These are phyloP conservation scores for Sebastiscus albofasciatus DNA, from an alignment of 2,797 vertebrate genomes.

Conservation along the genomic window DNA sequence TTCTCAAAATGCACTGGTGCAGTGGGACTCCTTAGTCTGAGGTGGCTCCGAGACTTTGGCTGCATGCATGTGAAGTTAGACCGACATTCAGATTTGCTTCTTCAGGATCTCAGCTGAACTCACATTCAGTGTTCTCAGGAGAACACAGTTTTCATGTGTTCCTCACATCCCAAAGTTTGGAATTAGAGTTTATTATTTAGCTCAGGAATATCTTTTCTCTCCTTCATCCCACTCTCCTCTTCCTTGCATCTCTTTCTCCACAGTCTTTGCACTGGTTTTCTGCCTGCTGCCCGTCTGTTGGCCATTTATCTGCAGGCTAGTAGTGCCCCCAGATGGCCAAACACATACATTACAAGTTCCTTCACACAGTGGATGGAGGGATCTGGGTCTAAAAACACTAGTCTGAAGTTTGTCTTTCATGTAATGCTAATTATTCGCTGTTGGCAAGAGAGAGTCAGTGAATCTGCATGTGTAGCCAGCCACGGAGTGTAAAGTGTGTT, in stretches of 20 bases:
- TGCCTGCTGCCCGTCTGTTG: constrained; percentile 40
- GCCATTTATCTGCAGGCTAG: constrained; percentile 68
- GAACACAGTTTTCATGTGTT: constrained; percentile 18
- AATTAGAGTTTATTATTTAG: constrained; percentile 41
- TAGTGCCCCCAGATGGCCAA: constrained; percentile 82
- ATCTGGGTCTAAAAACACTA: constrained; percentile 19
- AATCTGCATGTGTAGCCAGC: neutral
- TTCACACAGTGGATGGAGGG: neutral
- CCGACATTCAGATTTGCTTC: constrained; percentile 8
- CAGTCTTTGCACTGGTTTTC: constrained; percentile 52
- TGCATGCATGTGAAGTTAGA: constrained; percentile 50
- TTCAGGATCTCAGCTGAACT: constrained; percentile 1
- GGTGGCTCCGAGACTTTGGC: constrained; percentile 48
- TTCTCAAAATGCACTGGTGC: constrained; percentile 52
- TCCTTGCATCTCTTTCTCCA: constrained; percentile 48
- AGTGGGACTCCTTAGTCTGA: constrained; percentile 35
- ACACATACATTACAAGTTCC: constrained; percentile 69
- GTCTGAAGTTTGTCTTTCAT: constrained; percentile 50
- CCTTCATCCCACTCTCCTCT: constrained; percentile 54
- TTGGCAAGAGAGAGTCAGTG: constrained; percentile 8
- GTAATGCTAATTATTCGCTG: constrained; percentile 11
- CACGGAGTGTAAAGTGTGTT: neutral
- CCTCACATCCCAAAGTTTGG: constrained; percentile 43
- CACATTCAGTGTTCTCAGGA: neutral
- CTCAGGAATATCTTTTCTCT: constrained; percentile 49